Evolutionary conservation across 2,797 vertebrate species (phyloP).

Genomic region (Glyptemys insculpta): DNA sequence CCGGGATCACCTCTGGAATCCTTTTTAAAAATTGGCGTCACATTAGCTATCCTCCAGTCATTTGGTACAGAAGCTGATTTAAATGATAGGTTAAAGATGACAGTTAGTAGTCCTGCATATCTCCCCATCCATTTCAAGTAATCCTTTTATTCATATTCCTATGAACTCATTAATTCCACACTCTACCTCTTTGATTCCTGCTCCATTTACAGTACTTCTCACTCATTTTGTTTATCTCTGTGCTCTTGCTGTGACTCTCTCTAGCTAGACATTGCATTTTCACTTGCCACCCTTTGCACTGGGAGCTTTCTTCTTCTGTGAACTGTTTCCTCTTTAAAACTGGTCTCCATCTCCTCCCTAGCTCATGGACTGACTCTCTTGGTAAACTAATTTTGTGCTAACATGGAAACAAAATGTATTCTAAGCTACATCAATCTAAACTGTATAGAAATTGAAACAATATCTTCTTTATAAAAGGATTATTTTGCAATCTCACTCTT

Average conservation of each 20-base stretch:
- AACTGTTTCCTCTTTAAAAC: no score
- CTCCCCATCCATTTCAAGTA: not conserved
- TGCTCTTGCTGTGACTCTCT: no score
- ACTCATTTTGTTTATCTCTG: not conserved
- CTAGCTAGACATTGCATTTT: no score
- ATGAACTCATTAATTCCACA: fast-evolving
- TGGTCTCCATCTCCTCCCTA: not conserved
- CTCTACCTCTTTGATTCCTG: not conserved
- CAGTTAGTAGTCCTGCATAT: no score
- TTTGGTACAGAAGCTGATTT: not conserved
- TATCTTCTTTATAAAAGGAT: not conserved
- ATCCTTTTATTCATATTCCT: not conserved
- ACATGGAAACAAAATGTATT: not conserved
- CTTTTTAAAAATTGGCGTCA: no score
- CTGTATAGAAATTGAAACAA: not conserved
- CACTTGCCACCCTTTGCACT: no score
- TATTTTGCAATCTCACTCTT: not conserved
- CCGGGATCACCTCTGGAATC: no score
- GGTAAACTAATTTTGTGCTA: not conserved
- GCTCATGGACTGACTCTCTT: not conserved
- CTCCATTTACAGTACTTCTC: not conserved
- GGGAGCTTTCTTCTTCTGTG: no score
- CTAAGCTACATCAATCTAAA: not conserved
- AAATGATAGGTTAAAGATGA: not conserved
- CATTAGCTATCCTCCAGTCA: no score